Base-by-base conservation (phyloP, 2,797 vertebrate species). In the Carcharodon carcharias region DNA sequence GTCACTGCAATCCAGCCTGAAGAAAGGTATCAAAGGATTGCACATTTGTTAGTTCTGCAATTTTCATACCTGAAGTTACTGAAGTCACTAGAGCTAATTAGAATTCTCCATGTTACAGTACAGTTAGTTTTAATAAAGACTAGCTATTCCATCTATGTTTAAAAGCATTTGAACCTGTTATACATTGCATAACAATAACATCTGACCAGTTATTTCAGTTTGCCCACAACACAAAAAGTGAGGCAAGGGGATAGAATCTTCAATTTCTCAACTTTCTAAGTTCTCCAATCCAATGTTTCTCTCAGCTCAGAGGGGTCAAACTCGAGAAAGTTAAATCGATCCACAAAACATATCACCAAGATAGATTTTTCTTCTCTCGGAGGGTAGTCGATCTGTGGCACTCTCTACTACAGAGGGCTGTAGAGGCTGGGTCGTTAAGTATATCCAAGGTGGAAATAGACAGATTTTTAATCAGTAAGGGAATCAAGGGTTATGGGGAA, bases 1-100 rank as follows among this genome's bases (percentile, higher is more conserved):
- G 99, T 99, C 96, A 99, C 98, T 0, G 99, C 98, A 96, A 99
- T 98, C 99, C 99, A 99, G 7, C 99, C 99, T 99, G 96, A 45
- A 45, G 7, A 96, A 85, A n/a, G 96, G 14, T 0, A 4, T 28
- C 0, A 67, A 0, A 54, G 14, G 1, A 8, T 50, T 58, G 14
- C 67, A 89, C 58, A 71, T 26, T 92, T 45, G 54, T 56, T 54
- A 14, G 35, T 65, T 65, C 56, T 61, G 58, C 58, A 89, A 54
- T 45, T 31, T 69, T n/a, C 69, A 26, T 40, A 40, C 73, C 45
- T 16, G 67, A 50, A 50, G 35, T 77, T 28, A 35, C 67, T 80
- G 35, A 69, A 73, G 71, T 73, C n/a, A 96, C 11, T 28, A 50
- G 6, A 50, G 77, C 35, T 21, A 3, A n/a, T 28, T 58, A 61